A percentile compares a stretch with the other conserved stretches of the same genome.
Evolutionary conservation across 2,888 invertebrate genomes (phyloP).

Genomic region (Yponomeuta plumbellus): DNA sequence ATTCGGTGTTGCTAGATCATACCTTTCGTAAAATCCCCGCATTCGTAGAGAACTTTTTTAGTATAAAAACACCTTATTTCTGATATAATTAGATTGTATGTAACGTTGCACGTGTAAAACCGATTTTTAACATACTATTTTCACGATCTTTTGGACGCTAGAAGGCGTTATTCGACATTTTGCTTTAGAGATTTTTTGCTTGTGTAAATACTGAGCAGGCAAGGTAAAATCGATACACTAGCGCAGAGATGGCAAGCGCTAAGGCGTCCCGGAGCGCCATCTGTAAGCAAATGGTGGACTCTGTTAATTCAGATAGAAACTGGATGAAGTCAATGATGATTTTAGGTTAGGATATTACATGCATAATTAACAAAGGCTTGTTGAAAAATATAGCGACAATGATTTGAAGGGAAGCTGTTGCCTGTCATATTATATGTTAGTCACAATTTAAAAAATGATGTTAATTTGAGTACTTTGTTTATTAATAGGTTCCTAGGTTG

Average conservation of each 20-base stretch:
- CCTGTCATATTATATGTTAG: too few species aligned
- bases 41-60: constrained; percentile 16
- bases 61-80: neutral
- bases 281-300: constrained; percentile 30
- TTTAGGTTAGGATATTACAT: neutral
- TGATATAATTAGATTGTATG: neutral
- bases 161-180: neutral
- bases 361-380: neutral
- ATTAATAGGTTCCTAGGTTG: too few species aligned
- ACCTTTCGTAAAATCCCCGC: constrained; percentile 19
- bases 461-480: too few species aligned
- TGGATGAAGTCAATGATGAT: neutral
- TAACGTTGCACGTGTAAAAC: neutral
- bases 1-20: constrained; percentile 59
- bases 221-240: constrained; percentile 65
- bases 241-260: constrained; percentile 55
- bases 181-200: constrained; percentile 38
- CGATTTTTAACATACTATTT: neutral
- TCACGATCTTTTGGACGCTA: neutral
- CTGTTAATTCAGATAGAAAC: constrained; percentile 5
- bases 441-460: too few species aligned
- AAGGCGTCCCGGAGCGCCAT: constrained; percentile 51
- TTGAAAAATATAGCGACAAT: neutral
- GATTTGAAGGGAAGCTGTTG: too few species aligned
- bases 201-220: constrained; percentile 49